phyloP scores from a whole-genome alignment of 2,113 vertebrate species.

The Chloropsis cyanopogon region DNA sequence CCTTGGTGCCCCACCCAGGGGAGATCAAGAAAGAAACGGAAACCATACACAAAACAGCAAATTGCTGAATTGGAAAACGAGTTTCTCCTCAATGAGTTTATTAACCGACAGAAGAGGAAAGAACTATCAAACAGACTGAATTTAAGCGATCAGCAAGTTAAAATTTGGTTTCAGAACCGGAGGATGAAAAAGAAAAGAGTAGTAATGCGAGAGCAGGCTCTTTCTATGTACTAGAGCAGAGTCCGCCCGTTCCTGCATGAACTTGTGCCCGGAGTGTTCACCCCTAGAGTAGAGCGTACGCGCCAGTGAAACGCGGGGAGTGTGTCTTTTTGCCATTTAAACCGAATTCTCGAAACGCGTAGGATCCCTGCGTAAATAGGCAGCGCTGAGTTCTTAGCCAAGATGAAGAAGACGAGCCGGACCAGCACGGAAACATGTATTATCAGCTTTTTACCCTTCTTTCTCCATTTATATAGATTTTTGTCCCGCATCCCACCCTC shows the following conservation, averaged over 20 bases:
- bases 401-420: background rate
- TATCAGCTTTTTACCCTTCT: slow-evolving; percentile 43
- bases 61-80: slow-evolving; percentile 92
- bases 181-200: slow-evolving; percentile 96
- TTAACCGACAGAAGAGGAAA: slow-evolving; percentile 92
- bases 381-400: background rate
- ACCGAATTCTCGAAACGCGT: background rate
- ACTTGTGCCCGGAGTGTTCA: slow-evolving; percentile 46
- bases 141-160: slow-evolving; percentile 95
- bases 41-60: slow-evolving; percentile 92
- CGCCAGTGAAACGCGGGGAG: background rate
- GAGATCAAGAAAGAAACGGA: slow-evolving; percentile 89
- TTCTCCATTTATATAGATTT: slow-evolving; percentile 43
- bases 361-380: background rate
- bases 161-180: slow-evolving; percentile 98
- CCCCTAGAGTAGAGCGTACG: slow-evolving; percentile 33
- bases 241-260: slow-evolving; percentile 25
- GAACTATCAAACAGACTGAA: slow-evolving; percentile 90
- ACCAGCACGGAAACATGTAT: slow-evolving; percentile 6
- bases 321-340: background rate
- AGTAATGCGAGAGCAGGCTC: slow-evolving; percentile 86
- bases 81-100: slow-evolving; percentile 92
- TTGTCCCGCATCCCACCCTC: background rate
- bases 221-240: slow-evolving; percentile 73
- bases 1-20: slow-evolving; percentile 87